Evolutionary conservation across 2,888 invertebrate species (phyloP).

Genomic region (Athripsodes cinereus): DNA sequence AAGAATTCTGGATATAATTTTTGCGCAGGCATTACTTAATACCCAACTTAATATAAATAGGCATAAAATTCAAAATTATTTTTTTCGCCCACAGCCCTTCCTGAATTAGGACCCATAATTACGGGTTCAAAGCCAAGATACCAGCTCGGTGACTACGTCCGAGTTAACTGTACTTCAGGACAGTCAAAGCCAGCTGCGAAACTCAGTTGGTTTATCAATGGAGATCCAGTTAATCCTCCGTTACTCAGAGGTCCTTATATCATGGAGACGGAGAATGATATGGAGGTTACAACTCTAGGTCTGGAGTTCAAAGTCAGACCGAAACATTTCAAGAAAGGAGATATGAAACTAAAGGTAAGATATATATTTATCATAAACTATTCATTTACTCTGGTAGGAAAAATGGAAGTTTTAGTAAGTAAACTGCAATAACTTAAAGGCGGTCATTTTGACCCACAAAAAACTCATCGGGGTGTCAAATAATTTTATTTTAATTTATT

Average conservation of each 20-base stretch:
- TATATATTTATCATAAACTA: background rate
- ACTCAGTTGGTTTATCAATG: slow-evolving; percentile 83
- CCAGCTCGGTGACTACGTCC: slow-evolving; percentile 74
- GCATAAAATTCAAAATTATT: too few relatives aligned
- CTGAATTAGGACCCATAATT: slow-evolving; percentile 76
- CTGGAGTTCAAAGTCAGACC: slow-evolving; percentile 75
- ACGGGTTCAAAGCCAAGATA: slow-evolving; percentile 74
- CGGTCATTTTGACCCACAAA: too few relatives aligned
- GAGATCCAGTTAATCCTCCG: slow-evolving; percentile 60
- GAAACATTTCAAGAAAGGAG: slow-evolving; percentile 77
- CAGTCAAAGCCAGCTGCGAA: slow-evolving; percentile 77
- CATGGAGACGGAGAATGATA: slow-evolving; percentile 51
- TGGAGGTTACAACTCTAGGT: slow-evolving; percentile 71
- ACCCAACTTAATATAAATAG: too few relatives aligned
- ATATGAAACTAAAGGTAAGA: slow-evolving; percentile 73
- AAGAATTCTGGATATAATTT: too few relatives aligned
- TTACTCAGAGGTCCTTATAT: slow-evolving; percentile 48
- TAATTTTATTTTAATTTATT: too few relatives aligned
- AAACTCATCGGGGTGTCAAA: too few relatives aligned
- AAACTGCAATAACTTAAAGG: too few relatives aligned
- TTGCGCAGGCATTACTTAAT: too few relatives aligned
- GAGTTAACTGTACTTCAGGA: slow-evolving; percentile 79
- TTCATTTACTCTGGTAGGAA: too few relatives aligned
- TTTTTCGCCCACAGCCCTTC: slow-evolving; percentile 57
- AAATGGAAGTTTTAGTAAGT: too few relatives aligned